A percentile compares a stretch with the other conserved stretches of the same genome.
Evolutionary conservation across 2,888 invertebrate species (phyloP).

Genomic region (Drosophila mulleri): DNA sequence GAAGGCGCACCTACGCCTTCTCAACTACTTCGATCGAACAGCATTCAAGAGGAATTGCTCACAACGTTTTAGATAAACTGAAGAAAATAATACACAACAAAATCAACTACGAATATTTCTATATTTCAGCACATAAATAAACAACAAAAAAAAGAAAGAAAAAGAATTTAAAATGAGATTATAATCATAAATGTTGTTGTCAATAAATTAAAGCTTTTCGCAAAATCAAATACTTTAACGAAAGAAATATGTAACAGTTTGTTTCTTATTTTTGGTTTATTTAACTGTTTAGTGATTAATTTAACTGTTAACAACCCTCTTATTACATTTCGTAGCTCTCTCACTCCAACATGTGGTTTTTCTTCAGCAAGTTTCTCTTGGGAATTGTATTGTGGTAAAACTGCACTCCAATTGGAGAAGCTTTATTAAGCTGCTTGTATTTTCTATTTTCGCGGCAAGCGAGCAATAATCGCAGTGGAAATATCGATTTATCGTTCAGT

Average conservation of each 20-base stretch:
- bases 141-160: background rate
- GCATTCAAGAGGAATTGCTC: constrained; percentile 93
- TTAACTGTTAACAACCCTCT: too few relatives aligned
- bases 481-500: constrained; percentile 4
- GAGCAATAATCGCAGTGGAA: background rate
- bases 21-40: constrained; percentile 90
- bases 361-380: background rate
- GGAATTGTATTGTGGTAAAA: too few relatives aligned
- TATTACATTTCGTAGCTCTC: background rate
- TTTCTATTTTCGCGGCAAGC: constrained; percentile 1
- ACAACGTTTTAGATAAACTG: constrained; percentile 83
- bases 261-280: background rate
- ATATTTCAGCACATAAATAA: constrained; percentile 9
- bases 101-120: constrained; percentile 11
- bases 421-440: background rate
- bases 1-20: constrained; percentile 87
- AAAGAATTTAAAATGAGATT: constrained; percentile 11
- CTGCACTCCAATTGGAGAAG: too few relatives aligned
- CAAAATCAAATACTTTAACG: constrained; percentile 5
- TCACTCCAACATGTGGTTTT: background rate
- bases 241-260: background rate
- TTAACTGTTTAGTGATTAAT: too few relatives aligned
- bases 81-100: background rate
- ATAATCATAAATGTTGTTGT: constrained; percentile 15
- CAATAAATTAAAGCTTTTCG: constrained; percentile 13